Conservation (phyloP, 1,140 invertebrate species). For the Dendroctonus ponderosae region DNA sequence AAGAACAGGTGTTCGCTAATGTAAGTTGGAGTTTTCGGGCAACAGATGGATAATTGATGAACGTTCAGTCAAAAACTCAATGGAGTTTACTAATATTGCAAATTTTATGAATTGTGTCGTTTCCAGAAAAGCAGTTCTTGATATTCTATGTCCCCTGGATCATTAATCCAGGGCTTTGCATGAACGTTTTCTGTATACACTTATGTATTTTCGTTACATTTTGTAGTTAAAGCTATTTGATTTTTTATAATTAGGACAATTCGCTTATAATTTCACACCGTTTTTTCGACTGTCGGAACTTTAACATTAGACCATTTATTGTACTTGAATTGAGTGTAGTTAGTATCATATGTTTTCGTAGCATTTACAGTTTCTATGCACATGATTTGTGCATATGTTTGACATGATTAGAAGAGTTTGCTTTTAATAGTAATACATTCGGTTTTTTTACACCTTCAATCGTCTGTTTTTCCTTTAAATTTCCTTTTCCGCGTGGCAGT, state of each 20-base stretch:
- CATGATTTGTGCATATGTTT: background rate
- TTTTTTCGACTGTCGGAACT: too few relatives aligned
- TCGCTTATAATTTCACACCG: too few relatives aligned
- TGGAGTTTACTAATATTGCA: background rate
- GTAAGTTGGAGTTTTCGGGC: slow-evolving; percentile 30
- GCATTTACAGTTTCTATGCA: background rate
- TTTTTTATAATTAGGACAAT: too few relatives aligned
- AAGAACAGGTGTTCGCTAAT: slow-evolving; percentile 42
- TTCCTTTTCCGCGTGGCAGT: background rate
- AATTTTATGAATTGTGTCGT: background rate
- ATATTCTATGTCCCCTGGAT: background rate
- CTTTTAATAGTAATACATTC: background rate
- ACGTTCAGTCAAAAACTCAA: background rate
- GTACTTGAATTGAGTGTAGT: background rate
- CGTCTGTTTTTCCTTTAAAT: background rate
- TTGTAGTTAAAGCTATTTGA: too few relatives aligned
- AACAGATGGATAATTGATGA: background rate
- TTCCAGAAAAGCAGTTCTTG: background rate
- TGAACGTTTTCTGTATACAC: background rate
- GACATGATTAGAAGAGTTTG: background rate
- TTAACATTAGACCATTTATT: too few relatives aligned
- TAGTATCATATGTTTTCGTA: background rate
- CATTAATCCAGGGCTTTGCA: background rate
- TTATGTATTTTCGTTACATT: too few relatives aligned
- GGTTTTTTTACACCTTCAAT: background rate